phyloP scores from a whole-genome alignment of 2,888 invertebrate genomes.

The Stenolophus ochropezus region DNA sequence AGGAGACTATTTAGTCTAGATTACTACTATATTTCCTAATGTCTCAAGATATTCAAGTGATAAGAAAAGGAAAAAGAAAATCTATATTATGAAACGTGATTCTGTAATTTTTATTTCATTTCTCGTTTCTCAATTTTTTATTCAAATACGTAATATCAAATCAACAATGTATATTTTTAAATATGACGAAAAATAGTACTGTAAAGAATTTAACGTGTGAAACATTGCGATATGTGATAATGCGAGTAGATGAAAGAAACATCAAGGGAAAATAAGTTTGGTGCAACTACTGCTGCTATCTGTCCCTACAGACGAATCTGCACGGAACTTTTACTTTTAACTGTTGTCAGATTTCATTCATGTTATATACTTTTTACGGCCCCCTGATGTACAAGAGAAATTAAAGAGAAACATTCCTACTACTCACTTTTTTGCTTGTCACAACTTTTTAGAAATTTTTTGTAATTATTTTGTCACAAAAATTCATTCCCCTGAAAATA shows the following conservation, averaged over 20 bases:
- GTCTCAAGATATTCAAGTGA: too few species aligned
- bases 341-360: constrained; percentile 47
- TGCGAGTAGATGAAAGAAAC: not conserved
- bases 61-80: too few species aligned
- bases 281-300: constrained; percentile 1
- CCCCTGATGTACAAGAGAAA: constrained; percentile 13
- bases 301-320: constrained; percentile 16
- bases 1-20: too few species aligned
- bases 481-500: not conserved
- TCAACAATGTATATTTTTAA: too few species aligned
- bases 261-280: not conserved
- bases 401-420: not conserved
- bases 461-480: not conserved
- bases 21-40: too few species aligned
- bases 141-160: too few species aligned
- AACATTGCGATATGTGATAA: not conserved
- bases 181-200: not conserved
- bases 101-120: too few species aligned
- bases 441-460: not conserved
- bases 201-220: not conserved
- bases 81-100: too few species aligned
- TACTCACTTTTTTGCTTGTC: not conserved
- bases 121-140: too few species aligned
- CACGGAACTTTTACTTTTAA: constrained; percentile 46
- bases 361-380: constrained; percentile 34